Percentiles rank a stretch among this genome's conserved stretches.
These are phyloP conservation scores for Semaprochilodus insignis DNA, from an alignment of 2,797 vertebrate genomes.

Conservation along the genomic window DNA sequence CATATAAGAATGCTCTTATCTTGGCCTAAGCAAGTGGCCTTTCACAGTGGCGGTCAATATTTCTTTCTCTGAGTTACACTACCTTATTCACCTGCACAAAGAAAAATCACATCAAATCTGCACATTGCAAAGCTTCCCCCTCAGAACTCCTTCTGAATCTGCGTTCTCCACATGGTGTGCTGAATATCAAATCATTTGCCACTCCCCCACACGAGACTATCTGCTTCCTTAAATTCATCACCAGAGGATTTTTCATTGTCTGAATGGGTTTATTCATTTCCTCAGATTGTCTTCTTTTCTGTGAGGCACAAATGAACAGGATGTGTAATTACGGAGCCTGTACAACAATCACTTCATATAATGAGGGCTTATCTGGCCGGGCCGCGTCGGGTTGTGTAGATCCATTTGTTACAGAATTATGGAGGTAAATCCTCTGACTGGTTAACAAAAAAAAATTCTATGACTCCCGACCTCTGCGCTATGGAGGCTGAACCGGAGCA, in stretches of 20 bases:
- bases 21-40: not conserved
- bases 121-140: not conserved
- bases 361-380: conserved; percentile 39
- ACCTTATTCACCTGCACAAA: not conserved
- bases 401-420: conserved; percentile 43
- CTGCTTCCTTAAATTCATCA: conserved; percentile 34
- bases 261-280: conserved; percentile 35
- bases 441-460: conserved; percentile 5
- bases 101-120: not conserved
- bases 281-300: conserved; percentile 37
- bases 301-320: conserved; percentile 36
- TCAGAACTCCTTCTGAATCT: conserved; percentile 17
- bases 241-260: conserved; percentile 27
- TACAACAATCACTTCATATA: conserved; percentile 40
- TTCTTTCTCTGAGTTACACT: not conserved
- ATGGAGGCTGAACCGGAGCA: not conserved
- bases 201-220: not conserved
- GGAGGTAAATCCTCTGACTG: conserved; percentile 35
- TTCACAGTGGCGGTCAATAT: not conserved
- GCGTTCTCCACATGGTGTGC: not conserved
- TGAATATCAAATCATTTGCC: conserved; percentile 24
- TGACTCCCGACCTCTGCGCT: conserved; percentile 1
- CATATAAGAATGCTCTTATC: not conserved
- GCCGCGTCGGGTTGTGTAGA: conserved; percentile 10
- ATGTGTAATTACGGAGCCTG: conserved; percentile 29